Percentiles rank a stretch among this genome's conserved stretches.
phyloP scores from a whole-genome alignment of 1,140 invertebrate species.

The Halictus rubicundus region DNA sequence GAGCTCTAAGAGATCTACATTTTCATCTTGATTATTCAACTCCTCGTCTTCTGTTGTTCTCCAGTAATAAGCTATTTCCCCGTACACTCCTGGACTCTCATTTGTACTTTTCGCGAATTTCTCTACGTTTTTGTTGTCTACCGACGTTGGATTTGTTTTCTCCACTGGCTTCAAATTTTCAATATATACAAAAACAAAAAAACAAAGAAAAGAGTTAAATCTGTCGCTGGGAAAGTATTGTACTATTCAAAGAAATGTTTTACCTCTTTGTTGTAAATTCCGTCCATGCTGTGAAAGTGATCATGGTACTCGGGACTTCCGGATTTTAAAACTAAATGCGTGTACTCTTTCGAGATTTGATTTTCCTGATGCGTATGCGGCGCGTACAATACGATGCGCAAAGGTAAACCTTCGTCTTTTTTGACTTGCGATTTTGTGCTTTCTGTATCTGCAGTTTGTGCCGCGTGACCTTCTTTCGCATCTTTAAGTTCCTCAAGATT shows the following conservation, averaged over 20 bases:
- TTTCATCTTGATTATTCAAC: conserved; percentile 37
- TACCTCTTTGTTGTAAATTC: conserved; percentile 25
- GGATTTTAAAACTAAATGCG: conserved; percentile 66
- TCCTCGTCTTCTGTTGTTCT: conserved; percentile 43
- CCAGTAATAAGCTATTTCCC: conserved; percentile 71
- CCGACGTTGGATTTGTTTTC: neutral
- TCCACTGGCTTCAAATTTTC: neutral
- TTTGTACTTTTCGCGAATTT: conserved; percentile 52
- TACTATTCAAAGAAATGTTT: neutral
- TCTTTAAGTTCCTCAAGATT: neutral
- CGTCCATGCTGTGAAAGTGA: conserved; percentile 57
- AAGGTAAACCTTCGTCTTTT: conserved; percentile 20
- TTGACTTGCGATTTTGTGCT: neutral
- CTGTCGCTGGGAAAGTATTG: neutral
- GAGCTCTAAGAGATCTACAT: conserved; percentile 3
- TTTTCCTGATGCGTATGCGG: conserved; percentile 68
- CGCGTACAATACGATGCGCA: conserved; percentile 71
- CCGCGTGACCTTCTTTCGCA: neutral
- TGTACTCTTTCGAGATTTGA: conserved; percentile 53
- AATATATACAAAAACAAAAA: neutral
- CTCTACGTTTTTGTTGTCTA: conserved; percentile 1
- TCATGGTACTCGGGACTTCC: conserved; percentile 64
- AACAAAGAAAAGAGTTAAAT: no score
- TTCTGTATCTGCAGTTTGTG: neutral
- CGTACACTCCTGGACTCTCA: conserved; percentile 72